phyloP scores from a whole-genome alignment of 2,113 vertebrate species.

The Propithecus coquereli region DNA sequence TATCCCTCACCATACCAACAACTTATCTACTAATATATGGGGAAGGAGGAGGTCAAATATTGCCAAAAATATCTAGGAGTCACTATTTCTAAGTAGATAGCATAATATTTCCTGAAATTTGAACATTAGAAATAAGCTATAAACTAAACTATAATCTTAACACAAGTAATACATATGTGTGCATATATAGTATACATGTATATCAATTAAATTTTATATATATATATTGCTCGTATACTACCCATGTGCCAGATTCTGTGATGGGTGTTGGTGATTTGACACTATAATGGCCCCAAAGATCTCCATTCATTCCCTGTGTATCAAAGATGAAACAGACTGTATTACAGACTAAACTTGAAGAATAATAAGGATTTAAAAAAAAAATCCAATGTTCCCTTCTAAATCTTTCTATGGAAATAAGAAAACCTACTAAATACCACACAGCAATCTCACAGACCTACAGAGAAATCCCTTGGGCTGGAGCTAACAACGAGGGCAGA shows the following conservation, averaged over 20 bases:
- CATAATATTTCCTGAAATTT: background rate
- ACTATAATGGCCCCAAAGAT: background rate
- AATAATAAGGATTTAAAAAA: background rate
- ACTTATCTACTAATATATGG: background rate
- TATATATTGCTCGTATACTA: background rate
- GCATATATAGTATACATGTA: background rate
- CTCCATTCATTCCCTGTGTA: background rate
- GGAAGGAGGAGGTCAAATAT: background rate
- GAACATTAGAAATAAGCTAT: background rate
- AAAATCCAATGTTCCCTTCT: background rate
- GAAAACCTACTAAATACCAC: background rate
- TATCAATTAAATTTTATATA: background rate
- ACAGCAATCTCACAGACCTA: background rate
- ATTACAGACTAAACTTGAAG: background rate
- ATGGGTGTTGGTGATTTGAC: background rate
- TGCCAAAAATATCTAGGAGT: background rate
- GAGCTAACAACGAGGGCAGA: background rate
- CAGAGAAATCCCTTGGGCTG: background rate
- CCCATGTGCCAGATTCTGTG: background rate
- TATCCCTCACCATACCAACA: background rate
- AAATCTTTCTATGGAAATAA: background rate
- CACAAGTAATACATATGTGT: background rate
- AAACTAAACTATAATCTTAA: background rate
- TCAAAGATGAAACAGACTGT: background rate
- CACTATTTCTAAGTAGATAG: background rate